Conservation (phyloP, 2,888 invertebrate genomes). For the Venustoraphidia nigricollis region DNA sequence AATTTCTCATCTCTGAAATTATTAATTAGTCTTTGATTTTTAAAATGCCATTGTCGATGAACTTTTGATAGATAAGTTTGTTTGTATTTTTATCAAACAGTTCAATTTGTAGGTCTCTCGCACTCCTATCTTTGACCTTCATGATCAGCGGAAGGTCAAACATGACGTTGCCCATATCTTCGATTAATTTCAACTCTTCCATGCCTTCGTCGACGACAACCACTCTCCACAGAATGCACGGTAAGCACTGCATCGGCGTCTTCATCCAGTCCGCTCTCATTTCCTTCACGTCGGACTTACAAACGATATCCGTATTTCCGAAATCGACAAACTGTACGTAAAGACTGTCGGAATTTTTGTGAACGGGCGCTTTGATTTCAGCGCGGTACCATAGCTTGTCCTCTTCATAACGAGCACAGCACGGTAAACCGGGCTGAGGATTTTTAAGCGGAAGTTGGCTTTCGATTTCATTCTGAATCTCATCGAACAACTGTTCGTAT, state of each 20-base stretch:
- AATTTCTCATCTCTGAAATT: no score
- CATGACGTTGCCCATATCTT: background rate
- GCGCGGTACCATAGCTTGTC: slow-evolving; percentile 62
- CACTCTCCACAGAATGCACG: background rate
- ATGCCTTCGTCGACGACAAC: background rate
- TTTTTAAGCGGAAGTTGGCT: slow-evolving; percentile 29
- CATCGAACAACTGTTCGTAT: slow-evolving; percentile 22
- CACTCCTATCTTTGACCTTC: background rate
- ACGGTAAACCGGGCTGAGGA: slow-evolving; percentile 36
- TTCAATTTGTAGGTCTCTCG: background rate
- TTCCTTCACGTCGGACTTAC: slow-evolving; percentile 29
- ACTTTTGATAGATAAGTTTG: slow-evolving; percentile 1
- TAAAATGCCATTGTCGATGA: slow-evolving; percentile 1
- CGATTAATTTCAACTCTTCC: background rate
- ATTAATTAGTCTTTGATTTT: no score
- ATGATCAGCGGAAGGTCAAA: background rate
- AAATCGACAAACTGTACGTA: slow-evolving; percentile 60
- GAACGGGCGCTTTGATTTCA: slow-evolving; percentile 35
- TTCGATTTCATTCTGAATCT: slow-evolving; percentile 30
- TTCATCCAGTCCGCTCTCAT: slow-evolving; percentile 32
- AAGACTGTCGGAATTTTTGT: slow-evolving; percentile 25
- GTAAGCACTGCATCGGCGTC: slow-evolving; percentile 29
- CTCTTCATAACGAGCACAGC: slow-evolving; percentile 42
- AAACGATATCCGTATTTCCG: slow-evolving; percentile 45
- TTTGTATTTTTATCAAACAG: background rate